Base-by-base conservation (phyloP, 2,888 invertebrate species). In the Globia sparganii region DNA sequence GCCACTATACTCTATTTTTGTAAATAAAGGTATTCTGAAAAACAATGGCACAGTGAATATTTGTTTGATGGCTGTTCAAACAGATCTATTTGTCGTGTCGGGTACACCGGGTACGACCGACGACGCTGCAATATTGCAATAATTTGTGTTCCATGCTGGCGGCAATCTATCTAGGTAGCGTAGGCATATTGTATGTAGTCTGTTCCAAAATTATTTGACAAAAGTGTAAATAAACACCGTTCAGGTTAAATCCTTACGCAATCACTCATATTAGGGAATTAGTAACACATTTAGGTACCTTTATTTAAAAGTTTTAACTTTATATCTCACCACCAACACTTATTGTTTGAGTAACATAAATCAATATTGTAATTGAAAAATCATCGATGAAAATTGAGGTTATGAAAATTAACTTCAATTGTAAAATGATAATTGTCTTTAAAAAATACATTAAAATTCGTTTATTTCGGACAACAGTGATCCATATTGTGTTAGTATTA, bases 81-180 rank as follows among this genome's bases (percentile, higher is more conserved):
- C 75, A 76, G 59, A 71, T 72, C 58, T 78, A 85, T 85, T 80
- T 76, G 88, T 75, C 61, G 74, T 71, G 70, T 59, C 75, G 76
- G 65, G 37, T 13, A 49, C 77, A 77, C 31, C 70, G 62, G 73
- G 67, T 62, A 61, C 69, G 43, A 31, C 25, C 5, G 72, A 75
- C 25, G 72, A 75, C 84, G 75, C 84, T 83, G 89, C 88, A 87
- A 90, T 91, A 91, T 92, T 90, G 91, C 90, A 88, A 88, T 91
- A 87, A 92, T 91, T 90, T 91, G 90, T 91, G 77, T 77, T 72
- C 70, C 77, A 69, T 49, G 68, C 76, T n/a, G 59, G 65, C 72
- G 40, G 40, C 59, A 56, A 79, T 78, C 62, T 59, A 83, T 72
- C 31, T 53, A 64, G 49, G 46, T 31, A 72, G 31, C 61, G 34